Percentiles rank a stretch among this genome's conserved stretches.
These are phyloP conservation scores for Vombatus ursinus DNA, from an alignment of 2,113 vertebrate species.

Conservation along the genomic window DNA sequence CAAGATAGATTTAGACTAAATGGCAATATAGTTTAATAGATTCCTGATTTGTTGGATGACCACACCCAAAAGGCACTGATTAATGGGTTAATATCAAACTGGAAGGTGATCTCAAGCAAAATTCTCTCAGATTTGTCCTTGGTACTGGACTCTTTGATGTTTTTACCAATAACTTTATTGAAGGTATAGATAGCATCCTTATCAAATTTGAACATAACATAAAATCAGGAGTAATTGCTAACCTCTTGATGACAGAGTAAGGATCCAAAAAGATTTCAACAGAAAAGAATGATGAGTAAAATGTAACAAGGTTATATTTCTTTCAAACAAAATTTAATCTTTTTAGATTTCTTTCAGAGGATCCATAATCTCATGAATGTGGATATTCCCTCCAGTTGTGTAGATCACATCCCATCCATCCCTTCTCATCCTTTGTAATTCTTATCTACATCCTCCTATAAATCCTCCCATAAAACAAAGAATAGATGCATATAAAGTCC, in stretches of 20 bases:
- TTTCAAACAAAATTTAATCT: background rate
- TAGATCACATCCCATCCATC: background rate
- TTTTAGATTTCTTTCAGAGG: background rate
- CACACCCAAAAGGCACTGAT: background rate
- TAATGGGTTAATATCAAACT: background rate
- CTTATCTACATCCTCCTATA: background rate
- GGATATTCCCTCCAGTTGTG: background rate
- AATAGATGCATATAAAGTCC: background rate
- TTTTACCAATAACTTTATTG: background rate
- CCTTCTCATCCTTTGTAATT: background rate
- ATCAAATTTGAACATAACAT: background rate
- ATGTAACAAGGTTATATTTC: background rate
- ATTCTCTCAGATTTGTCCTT: background rate
- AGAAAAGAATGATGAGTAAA: background rate
- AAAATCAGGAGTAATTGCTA: background rate
- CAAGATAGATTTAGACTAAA: background rate
- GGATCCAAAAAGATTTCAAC: background rate
- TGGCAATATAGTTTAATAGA: background rate
- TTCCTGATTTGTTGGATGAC: background rate
- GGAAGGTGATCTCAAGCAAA: background rate
- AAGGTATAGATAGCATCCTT: background rate
- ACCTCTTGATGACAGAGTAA: background rate
- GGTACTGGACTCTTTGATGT: background rate
- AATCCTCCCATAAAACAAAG: background rate
- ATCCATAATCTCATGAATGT: background rate